A percentile compares a stretch with the other conserved stretches of the same genome.
phyloP scores from a whole-genome alignment of 2,888 invertebrate genomes.

The Blera fallax region DNA sequence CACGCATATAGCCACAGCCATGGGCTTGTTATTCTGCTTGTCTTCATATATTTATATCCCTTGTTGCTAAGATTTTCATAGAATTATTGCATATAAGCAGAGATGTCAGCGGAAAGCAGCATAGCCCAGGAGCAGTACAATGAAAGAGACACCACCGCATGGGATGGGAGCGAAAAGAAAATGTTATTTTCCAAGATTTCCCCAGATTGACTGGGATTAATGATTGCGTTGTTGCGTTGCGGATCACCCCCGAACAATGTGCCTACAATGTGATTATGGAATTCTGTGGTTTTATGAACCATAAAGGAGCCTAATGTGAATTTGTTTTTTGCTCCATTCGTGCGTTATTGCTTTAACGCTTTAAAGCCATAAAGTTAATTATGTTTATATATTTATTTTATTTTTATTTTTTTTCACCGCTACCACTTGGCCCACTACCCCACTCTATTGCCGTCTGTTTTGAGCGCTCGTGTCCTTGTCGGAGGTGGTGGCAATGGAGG shows the following conservation, averaged over 20 bases:
- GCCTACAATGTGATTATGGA: constrained; percentile 72
- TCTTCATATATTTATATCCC: constrained; percentile 60
- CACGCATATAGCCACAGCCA: background rate
- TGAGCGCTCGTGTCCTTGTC: constrained; percentile 28
- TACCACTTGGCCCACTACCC: background rate
- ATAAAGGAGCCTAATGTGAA: constrained; percentile 65
- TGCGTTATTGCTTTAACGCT: constrained; percentile 52
- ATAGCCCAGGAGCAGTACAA: background rate
- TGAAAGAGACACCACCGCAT: background rate
- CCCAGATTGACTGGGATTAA: constrained; percentile 70
- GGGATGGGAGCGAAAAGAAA: constrained; percentile 23
- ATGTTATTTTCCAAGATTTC: constrained; percentile 64
- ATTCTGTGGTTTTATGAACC: constrained; percentile 68
- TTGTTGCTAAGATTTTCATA: constrained; percentile 50
- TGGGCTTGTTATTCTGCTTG: constrained; percentile 59
- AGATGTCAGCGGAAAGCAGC: constrained; percentile 15
- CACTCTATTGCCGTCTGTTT: background rate
- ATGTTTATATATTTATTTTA: constrained; percentile 38
- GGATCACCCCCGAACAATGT: constrained; percentile 60
- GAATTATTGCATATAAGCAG: constrained; percentile 65
- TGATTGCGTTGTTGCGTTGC: constrained; percentile 68
- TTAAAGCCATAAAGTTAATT: constrained; percentile 71
- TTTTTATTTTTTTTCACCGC: background rate
- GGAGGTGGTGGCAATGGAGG: background rate
- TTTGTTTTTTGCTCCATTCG: constrained; percentile 25